Base-by-base conservation (phyloP, 2,113 vertebrate species). In the Megaptera novaeangliae region DNA sequence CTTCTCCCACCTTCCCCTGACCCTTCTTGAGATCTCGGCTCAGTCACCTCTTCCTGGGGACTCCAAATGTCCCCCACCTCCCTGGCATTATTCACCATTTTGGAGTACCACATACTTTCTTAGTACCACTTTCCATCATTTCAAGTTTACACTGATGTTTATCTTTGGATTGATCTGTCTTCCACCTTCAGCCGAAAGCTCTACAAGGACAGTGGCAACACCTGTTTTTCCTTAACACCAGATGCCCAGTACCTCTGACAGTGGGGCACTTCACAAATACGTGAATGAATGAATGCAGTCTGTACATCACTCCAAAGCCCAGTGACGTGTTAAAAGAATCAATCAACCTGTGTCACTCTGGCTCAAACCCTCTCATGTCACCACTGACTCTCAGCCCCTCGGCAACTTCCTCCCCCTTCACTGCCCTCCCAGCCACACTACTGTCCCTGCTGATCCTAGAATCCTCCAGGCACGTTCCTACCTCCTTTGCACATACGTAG, bases 371-470 rank as follows among this genome's bases (percentile, higher is more conserved):
- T 82, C n/a, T 20, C 8, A 11, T 2, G 6, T 25, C 21, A 34
- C 36, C 46, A 3, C 1, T 14, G 21, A 29, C 31, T n/a, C 75
- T 18, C 4, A 83, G 36, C 44, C 25, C 27, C 49, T 66, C 31
- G 34, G 4, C 10, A 3, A 2, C n/a, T 34, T 10, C 41, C 2
- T 63, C 29, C 39, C 29, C 10, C 20, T 13, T 20, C 29, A 46
- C 3, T 17, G 1, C 2, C 4, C n/a, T 81, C 34, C 34, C 25
- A 49, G 34, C 3, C 71, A 78, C 44, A 4, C 25, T 2, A 8
- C 23, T 20, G 3, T 59, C 55, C 88, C 23, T 8, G 18, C 0
- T 2, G 8, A 36, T 2, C 15, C 15, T 2, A 9, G 25, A 64
- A 36, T 10, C 69, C 52, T 49, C 36, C 59, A 81, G 7, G 21